Evolutionary conservation across 2,797 vertebrate genomes (phyloP).

Genomic region (Neosalanx taihuensis): DNA sequence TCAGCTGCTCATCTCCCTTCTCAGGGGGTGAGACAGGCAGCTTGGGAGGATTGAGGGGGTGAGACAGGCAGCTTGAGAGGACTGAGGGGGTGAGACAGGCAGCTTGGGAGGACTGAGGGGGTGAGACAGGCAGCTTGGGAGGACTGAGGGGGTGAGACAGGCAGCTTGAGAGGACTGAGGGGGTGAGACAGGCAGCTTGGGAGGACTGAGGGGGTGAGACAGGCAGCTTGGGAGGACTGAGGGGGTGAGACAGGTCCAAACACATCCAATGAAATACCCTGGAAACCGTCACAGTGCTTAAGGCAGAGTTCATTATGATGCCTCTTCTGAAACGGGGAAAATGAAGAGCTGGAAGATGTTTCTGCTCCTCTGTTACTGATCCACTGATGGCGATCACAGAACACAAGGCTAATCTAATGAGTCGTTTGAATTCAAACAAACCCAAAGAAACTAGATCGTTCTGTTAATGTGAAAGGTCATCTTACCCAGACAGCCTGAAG

Average conservation of each 20-base stretch:
- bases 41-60: constrained; percentile 38
- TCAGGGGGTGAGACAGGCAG: constrained; percentile 30
- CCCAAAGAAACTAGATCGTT: constrained; percentile 71
- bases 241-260: constrained; percentile 38
- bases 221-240: no score
- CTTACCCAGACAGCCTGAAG: constrained; percentile 67
- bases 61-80: constrained; percentile 49
- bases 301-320: constrained; percentile 52
- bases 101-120: constrained; percentile 35
- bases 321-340: constrained; percentile 39
- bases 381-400: constrained; percentile 62
- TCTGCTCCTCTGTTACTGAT: constrained; percentile 50
- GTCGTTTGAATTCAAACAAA: constrained; percentile 73
- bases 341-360: constrained; percentile 17
- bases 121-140: not conserved
- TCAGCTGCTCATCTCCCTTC: no score
- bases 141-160: no score
- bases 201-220: no score
- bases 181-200: no score
- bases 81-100: constrained; percentile 49
- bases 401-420: constrained; percentile 71
- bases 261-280: constrained; percentile 55
- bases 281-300: constrained; percentile 54
- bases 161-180: no score
- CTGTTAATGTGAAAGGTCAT: constrained; percentile 77